phyloP scores from a whole-genome alignment of 2,888 invertebrate species.

The Ceriagrion tenellum region DNA sequence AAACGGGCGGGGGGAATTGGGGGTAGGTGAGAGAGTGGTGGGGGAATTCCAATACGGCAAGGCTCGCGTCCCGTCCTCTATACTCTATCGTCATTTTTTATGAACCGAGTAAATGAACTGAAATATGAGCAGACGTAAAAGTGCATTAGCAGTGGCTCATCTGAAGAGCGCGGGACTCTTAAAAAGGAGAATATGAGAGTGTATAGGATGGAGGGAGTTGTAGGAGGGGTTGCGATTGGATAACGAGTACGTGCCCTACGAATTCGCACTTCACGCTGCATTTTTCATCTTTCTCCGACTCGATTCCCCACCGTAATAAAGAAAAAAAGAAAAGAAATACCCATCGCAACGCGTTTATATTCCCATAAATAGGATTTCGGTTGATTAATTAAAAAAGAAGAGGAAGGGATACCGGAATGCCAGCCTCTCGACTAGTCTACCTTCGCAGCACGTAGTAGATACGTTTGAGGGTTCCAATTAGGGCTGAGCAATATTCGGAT shows the following conservation, averaged over 20 bases:
- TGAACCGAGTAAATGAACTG: background rate
- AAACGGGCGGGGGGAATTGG: no score
- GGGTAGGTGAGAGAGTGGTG: no score
- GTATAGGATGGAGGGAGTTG: background rate
- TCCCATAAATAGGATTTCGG: conserved; percentile 10
- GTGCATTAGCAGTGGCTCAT: conserved; percentile 2
- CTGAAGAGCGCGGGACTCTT: background rate
- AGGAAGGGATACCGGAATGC: background rate
- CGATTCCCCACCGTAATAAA: background rate
- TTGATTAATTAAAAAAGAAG: conserved; percentile 25
- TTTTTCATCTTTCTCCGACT: background rate
- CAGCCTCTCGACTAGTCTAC: background rate
- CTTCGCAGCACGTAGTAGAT: background rate
- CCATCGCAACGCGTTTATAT: background rate
- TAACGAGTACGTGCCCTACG: background rate
- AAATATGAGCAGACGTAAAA: conserved; percentile 23
- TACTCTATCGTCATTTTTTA: background rate
- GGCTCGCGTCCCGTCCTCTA: background rate
- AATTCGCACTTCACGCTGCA: background rate
- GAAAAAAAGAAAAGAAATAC: background rate
- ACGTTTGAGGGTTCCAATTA: background rate
- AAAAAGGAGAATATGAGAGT: background rate
- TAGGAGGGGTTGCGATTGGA: background rate
- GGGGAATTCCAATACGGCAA: background rate
- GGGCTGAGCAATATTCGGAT: no score